These are phyloP conservation scores for Xyrichtys novacula DNA, from an alignment of 2,797 vertebrate species.

Conservation along the genomic window DNA sequence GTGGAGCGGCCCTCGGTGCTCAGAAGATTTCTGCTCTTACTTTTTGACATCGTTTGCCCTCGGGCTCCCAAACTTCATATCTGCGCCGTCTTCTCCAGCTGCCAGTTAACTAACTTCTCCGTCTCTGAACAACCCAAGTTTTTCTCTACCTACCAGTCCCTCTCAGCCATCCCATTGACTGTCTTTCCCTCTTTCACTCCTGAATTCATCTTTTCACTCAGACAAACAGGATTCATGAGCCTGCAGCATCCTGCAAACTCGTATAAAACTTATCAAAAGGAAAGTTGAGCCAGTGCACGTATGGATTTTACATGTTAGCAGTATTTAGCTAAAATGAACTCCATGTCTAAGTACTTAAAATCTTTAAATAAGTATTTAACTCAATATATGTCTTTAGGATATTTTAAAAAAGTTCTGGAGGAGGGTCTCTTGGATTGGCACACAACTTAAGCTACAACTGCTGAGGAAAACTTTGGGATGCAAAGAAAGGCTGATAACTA, in stretches of 20 bases:
- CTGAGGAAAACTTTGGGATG: too few relatives aligned
- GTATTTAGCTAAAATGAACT: too few relatives aligned
- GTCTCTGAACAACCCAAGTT: slow-evolving; percentile 59
- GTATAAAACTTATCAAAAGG: slow-evolving; percentile 20
- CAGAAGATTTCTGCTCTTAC: slow-evolving; percentile 51
- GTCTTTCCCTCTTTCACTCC: slow-evolving; percentile 17
- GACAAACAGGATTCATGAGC: slow-evolving; percentile 29
- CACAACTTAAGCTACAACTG: too few relatives aligned
- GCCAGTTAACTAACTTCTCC: slow-evolving; percentile 74
- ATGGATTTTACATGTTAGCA: background rate
- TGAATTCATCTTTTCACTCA: slow-evolving; percentile 19
- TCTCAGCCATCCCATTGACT: slow-evolving; percentile 39
- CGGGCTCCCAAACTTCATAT: slow-evolving; percentile 72
- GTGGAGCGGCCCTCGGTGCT: slow-evolving; percentile 57
- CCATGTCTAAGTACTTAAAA: background rate
- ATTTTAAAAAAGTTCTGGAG: too few relatives aligned
- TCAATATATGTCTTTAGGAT: background rate
- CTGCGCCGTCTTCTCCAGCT: slow-evolving; percentile 70
- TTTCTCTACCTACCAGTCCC: slow-evolving; percentile 69
- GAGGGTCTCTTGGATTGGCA: too few relatives aligned
- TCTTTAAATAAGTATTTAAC: background rate
- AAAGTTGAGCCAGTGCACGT: slow-evolving; percentile 15
- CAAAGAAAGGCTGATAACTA: too few relatives aligned
- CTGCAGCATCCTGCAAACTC: slow-evolving; percentile 25
- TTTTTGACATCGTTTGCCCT: slow-evolving; percentile 66